Percentiles rank a stretch among this genome's conserved stretches.
Conservation (phyloP, 2,888 invertebrate genomes). For the Hololepta plana region DNA sequence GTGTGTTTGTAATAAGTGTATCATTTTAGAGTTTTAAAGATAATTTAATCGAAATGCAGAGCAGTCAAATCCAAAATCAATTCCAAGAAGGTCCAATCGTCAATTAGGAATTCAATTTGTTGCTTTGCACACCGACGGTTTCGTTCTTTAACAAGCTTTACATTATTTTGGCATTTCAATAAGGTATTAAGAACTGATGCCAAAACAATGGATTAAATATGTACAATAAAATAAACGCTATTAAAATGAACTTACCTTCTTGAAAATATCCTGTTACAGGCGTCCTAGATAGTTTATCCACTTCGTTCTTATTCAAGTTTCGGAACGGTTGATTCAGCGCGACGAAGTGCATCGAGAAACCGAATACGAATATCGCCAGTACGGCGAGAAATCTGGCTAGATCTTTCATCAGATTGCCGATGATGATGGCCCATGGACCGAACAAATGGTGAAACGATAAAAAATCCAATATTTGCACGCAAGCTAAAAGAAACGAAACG, state of each 20-base stretch:
- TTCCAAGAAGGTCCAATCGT: no score
- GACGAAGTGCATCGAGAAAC: constrained; percentile 94
- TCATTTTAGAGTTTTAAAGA: no score
- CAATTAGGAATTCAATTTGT: no score
- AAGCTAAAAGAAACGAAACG: constrained; percentile 83
- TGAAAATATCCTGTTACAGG: constrained; percentile 32
- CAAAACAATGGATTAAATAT: no score
- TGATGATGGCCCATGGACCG: constrained; percentile 99
- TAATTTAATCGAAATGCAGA: no score
- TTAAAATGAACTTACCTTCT: constrained; percentile 44
- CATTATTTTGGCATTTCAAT: no score
- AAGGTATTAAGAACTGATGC: no score
- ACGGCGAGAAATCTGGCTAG: constrained; percentile 94
- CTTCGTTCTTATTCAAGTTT: constrained; percentile 45
- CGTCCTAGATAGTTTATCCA: constrained; percentile 32
- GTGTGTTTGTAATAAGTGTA: no score
- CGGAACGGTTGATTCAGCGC: constrained; percentile 89
- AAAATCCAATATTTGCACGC: constrained; percentile 95
- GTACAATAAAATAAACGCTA: no score
- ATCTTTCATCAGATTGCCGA: constrained; percentile 86
- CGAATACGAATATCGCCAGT: constrained; percentile 92
- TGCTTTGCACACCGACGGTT: no score
- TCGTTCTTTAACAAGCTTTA: no score
- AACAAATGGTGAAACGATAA: constrained; percentile 97
- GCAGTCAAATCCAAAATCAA: no score